Evolutionary conservation across 2,888 invertebrate genomes (phyloP).

Genomic region (Cheilosia urbana): DNA sequence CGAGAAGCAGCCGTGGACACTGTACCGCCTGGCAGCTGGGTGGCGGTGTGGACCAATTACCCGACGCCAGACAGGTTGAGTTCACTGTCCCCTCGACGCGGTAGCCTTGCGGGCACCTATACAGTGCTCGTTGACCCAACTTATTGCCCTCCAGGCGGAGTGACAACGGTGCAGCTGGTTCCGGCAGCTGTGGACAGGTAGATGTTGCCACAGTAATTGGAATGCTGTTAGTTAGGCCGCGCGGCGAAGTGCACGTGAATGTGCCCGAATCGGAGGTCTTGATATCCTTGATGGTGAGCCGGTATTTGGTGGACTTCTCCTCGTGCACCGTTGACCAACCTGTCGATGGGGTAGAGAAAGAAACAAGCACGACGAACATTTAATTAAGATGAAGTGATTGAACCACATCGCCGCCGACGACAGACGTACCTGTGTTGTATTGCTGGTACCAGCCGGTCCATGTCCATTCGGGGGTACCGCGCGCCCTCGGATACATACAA

Average conservation of each 20-base stretch:
- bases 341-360: conserved; percentile 67
- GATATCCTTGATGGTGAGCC: conserved; percentile 92
- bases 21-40: conserved; percentile 91
- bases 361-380: conserved; percentile 26
- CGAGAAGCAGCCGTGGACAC: conserved; percentile 89
- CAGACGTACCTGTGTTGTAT: conserved; percentile 89
- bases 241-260: conserved; percentile 93
- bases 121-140: conserved; percentile 89
- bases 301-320: conserved; percentile 92
- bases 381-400: conserved; percentile 73
- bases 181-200: conserved; percentile 87
- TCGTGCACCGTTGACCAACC: conserved; percentile 83
- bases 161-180: conserved; percentile 87
- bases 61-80: conserved; percentile 92
- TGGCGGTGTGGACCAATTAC: conserved; percentile 91
- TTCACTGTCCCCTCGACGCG: conserved; percentile 90
- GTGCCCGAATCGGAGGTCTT: conserved; percentile 93
- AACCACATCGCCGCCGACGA: conserved; percentile 1
- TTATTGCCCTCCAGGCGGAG: conserved; percentile 91
- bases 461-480: conserved; percentile 94
- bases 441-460: conserved; percentile 93
- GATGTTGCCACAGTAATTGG: conserved; percentile 88
- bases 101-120: conserved; percentile 90
- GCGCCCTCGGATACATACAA: conserved; percentile 90
- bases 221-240: conserved; percentile 88